phyloP scores from a whole-genome alignment of 1,140 invertebrate species.

The Diploscapter pachys region DNA sequence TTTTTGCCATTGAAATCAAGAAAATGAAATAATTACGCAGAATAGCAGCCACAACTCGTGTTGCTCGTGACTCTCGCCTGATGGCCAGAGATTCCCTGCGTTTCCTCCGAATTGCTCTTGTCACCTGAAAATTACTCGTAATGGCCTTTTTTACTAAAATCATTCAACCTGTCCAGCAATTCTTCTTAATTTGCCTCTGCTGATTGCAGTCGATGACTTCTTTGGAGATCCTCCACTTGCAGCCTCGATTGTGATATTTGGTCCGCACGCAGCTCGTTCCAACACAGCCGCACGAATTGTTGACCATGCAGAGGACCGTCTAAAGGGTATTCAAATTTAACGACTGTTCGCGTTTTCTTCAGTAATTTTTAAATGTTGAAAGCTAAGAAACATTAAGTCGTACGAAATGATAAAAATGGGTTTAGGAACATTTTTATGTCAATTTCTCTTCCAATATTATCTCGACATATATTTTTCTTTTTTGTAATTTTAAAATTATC shows the following conservation, averaged over 20 bases:
- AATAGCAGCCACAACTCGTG: constrained; percentile 38
- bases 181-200: constrained; percentile 33
- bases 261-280: constrained; percentile 18
- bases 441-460: no score
- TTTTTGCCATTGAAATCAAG: not conserved
- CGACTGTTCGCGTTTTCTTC: constrained; percentile 3
- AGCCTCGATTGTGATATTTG: constrained; percentile 28
- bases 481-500: no score
- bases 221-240: constrained; percentile 10
- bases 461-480: no score
- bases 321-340: not conserved
- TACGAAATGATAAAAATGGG: no score
- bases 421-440: no score
- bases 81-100: constrained; percentile 37
- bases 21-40: constrained; percentile 18
- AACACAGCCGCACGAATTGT: constrained; percentile 32
- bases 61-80: constrained; percentile 34
- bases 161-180: constrained; percentile 28
- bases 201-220: constrained; percentile 29
- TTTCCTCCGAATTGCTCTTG: constrained; percentile 38
- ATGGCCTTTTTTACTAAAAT: constrained; percentile 3
- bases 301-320: constrained; percentile 36
- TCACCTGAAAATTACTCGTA: constrained; percentile 25
- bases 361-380: not conserved
- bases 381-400: no score